Evolutionary conservation across 2,797 vertebrate species (phyloP).

Genomic region (Spinus olivaceus): DNA sequence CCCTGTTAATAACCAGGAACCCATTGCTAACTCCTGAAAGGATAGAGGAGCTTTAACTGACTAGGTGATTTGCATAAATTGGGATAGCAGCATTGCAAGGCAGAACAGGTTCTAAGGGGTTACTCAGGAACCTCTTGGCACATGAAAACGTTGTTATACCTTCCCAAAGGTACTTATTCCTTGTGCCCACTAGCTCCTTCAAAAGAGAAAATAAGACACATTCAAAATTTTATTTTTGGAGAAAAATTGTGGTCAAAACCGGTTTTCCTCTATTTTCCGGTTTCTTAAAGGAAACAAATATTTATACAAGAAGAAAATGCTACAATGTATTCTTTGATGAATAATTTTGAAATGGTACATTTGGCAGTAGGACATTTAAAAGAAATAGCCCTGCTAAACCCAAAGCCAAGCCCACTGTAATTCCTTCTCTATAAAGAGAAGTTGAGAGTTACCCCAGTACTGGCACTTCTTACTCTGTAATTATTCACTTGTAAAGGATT

Average conservation of each 20-base stretch:
- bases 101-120: neutral
- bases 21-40: neutral
- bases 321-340: neutral
- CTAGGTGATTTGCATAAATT: neutral
- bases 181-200: neutral
- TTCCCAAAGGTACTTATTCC: neutral
- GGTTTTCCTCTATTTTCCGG: neutral
- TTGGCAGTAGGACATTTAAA: neutral
- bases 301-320: neutral
- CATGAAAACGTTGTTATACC: fast-evolving
- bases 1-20: neutral
- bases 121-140: neutral
- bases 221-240: neutral
- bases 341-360: neutral
- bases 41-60: neutral
- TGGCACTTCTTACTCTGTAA: neutral
- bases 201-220: neutral
- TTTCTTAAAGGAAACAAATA: neutral
- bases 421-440: neutral
- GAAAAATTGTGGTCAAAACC: neutral
- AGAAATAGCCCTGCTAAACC: neutral
- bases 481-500: neutral
- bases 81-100: neutral
- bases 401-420: neutral
- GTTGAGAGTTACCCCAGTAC: neutral